These are phyloP conservation scores for Sturnira hondurensis DNA, from an alignment of 2,113 vertebrate species.

Conservation along the genomic window DNA sequence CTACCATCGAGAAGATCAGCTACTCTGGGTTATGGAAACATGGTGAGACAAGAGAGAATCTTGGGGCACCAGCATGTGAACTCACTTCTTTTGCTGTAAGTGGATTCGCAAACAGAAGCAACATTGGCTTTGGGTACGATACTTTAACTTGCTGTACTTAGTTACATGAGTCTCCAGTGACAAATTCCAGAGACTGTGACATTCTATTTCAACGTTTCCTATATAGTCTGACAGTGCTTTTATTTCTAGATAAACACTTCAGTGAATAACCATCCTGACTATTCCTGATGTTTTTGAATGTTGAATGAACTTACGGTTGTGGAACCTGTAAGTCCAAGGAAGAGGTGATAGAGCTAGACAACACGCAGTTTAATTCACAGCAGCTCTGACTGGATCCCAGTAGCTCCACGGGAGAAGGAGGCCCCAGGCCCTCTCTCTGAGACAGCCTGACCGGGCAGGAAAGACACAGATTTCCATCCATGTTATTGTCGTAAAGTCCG, in stretches of 20 bases:
- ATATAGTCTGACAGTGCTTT: neutral
- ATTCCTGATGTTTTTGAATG: neutral
- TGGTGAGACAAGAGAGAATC: neutral
- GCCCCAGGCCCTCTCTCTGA: too few relatives aligned
- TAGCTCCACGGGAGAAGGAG: neutral
- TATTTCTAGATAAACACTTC: neutral
- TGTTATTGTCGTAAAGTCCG: fast-evolving
- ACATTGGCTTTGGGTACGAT: neutral
- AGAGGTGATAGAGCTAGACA: neutral
- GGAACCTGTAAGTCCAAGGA: neutral
- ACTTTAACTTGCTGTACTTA: neutral
- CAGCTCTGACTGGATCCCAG: fast-evolving
- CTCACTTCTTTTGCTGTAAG: neutral
- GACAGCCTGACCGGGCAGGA: neutral
- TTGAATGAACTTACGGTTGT: neutral
- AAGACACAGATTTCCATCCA: neutral
- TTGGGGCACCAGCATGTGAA: neutral
- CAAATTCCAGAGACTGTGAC: neutral
- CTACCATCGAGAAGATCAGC: neutral
- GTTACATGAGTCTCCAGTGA: neutral
- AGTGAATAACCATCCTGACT: neutral
- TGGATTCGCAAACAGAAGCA: neutral
- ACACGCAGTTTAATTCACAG: neutral
- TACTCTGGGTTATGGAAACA: neutral
- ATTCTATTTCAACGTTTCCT: neutral